Evolutionary conservation across 2,888 invertebrate genomes (phyloP), one percentile per base, ranked within the genome.

Genomic region (Eurois occulta): DNA sequence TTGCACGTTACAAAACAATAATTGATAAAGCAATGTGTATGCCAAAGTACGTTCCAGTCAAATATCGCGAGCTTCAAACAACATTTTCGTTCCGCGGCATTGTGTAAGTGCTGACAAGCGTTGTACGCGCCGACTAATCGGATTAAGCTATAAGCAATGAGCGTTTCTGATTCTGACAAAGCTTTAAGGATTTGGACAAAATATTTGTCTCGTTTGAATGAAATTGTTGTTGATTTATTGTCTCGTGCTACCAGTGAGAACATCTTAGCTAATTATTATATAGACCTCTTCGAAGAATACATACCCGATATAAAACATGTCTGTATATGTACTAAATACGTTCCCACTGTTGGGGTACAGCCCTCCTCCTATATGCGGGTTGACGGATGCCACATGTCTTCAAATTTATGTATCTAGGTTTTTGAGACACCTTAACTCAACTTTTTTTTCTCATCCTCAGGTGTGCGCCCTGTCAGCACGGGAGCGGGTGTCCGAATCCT

Each of bases 401-500:
- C 7, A 13, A 64, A 64, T 38, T 38, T 28, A 24, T n/a, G n/a
- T 65, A 35, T 8, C 16, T 41, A 65, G 16, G 1, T 38, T 38
- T 41, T 65, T 65, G n/a, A 41, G 38, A 41, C 8, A 38, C 16
- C 16, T 18, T n/a, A 4, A 41, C 16, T 16, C 7, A 16, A 62
- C 1, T 1, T 3, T 8, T 41, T 65, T 75, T n/a, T n/a, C 0
- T 90, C 91, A 91, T 91, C 91, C 87, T 67, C 93, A 98, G 97
- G 98, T 98, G 88, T 98, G 98, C 95, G 98, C 98, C 66, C 94
- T 98, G 86, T 97, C 98, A 80, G 97, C 97, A 83, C 97, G 98
- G 90, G 98, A 97, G 88, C 96, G 97, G 91, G 97, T 97, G 91
- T 96, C 97, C 87, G 97, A 97, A 89, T 95, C 97, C 58, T 94